phyloP scores from a whole-genome alignment of 1,140 invertebrate genomes.

The Drosophila trapezifrons region DNA sequence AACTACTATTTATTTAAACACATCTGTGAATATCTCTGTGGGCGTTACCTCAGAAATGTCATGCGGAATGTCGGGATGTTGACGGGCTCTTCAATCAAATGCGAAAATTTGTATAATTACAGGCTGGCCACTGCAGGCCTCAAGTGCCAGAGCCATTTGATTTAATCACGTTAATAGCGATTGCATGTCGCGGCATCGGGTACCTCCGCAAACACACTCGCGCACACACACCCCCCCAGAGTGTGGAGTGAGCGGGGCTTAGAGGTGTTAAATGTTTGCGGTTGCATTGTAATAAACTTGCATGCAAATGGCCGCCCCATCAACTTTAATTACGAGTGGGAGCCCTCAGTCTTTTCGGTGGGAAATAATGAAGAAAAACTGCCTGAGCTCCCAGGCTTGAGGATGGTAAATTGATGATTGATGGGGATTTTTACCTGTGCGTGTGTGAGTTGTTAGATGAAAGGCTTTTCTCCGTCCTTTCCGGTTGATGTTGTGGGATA shows the following conservation, averaged over 20 bases:
- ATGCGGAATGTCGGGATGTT: slow-evolving; percentile 38
- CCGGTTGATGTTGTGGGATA: slow-evolving; percentile 31
- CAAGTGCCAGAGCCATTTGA: slow-evolving; percentile 57
- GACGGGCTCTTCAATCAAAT: slow-evolving; percentile 73
- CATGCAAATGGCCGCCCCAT: slow-evolving; percentile 67
- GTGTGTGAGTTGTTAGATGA: slow-evolving; percentile 9
- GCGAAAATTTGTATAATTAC: slow-evolving; percentile 77
- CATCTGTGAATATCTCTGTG: neutral
- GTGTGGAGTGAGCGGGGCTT: slow-evolving; percentile 24
- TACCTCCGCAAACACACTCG: neutral
- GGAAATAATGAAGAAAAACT: slow-evolving; percentile 56
- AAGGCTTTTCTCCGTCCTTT: slow-evolving; percentile 33
- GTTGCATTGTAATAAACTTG: slow-evolving; percentile 65
- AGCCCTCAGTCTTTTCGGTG: slow-evolving; percentile 19
- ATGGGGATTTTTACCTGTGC: slow-evolving; percentile 37
- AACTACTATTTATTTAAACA: slow-evolving; percentile 4
- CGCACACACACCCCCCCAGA: neutral
- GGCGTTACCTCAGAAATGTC: slow-evolving; percentile 26
- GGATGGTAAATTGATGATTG: slow-evolving; percentile 64
- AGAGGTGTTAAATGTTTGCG: slow-evolving; percentile 76
- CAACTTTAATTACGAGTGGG: slow-evolving; percentile 64
- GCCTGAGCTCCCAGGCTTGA: slow-evolving; percentile 10
- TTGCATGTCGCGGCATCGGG: slow-evolving; percentile 61
- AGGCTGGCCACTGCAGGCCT: slow-evolving; percentile 31
- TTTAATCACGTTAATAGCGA: slow-evolving; percentile 80